Evolutionary conservation across 2,888 invertebrate species (phyloP), one percentile per base, ranked within the genome.

Genomic region (Lycophotia porphyrea): DNA sequence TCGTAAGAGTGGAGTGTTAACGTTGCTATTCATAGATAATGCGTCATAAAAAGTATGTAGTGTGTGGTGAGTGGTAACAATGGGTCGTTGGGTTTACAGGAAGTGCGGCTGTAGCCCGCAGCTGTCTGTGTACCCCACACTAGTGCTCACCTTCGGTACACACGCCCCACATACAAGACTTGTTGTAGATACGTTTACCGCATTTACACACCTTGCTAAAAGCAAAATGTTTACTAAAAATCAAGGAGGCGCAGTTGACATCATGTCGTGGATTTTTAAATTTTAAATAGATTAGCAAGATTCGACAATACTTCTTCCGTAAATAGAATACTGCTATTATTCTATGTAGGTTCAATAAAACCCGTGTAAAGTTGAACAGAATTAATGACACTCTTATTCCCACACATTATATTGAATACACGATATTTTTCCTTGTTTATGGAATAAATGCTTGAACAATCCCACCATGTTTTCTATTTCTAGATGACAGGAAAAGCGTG

Each of bases 61-160:
- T 86, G 88, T 91, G 74, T 71, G 47, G 61, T 74, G 65, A 89
- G 84, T 88, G 82, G 87, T 91, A 93, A 95, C 95, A 95, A 95
- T 95, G 90, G 94, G 90, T 92, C 91, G 92, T 92, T 92, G 92
- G 92, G 90, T 87, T 80, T 92, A 89, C 95, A 95, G 95, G 95
- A 95, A 95, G 93, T 93, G 88, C 93, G 93, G 92, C 91, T 93
- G 93, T 89, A 88, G 88, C 85, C 86, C 88, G 90, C 94, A 94
- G 95, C 94, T 95, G 95, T 91, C 89, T 85, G 76, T 80, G 85
- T 76, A 76, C 78, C 82, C 78, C 86, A 75, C 80, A 71, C 76
- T 71, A 71, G 65, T 67, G 69, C 74, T 84, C 85, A 88, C 89
- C 88, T 87, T 88, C 79, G 64, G 66, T 61, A 84, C 81, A 74